A percentile compares a stretch with the other conserved stretches of the same genome.
These are phyloP conservation scores for Campylomormyrus tamandua DNA, from an alignment of 2,113 vertebrate genomes.

Conservation along the genomic window DNA sequence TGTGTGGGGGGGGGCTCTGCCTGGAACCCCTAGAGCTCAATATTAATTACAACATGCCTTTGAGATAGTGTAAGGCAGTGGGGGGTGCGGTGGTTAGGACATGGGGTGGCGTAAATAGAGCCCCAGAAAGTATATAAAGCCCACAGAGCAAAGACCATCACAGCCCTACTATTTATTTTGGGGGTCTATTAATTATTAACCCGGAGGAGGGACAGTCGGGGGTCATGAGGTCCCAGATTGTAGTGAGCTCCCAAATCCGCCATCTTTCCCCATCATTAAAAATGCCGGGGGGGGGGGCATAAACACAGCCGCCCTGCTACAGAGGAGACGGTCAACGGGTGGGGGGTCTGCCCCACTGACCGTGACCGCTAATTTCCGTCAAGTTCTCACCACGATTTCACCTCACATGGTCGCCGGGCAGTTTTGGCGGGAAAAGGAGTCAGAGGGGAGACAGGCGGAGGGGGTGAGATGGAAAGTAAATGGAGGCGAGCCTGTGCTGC, in stretches of 20 bases:
- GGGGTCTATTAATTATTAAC: conserved; percentile 31
- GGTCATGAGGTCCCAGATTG: not conserved
- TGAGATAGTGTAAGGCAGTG: not conserved
- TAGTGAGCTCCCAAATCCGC: not conserved
- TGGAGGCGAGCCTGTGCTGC: too few species aligned
- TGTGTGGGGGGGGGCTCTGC: too few species aligned
- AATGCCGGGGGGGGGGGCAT: conserved; percentile 18
- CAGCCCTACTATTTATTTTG: conserved; percentile 34
- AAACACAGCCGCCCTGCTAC: conserved; percentile 20
- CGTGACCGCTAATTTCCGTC: not conserved
- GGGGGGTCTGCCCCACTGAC: not conserved
- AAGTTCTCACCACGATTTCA: not conserved
- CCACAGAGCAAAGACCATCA: not conserved
- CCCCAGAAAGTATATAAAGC: conserved; percentile 11
- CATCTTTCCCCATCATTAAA: not conserved
- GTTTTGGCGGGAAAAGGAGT: not conserved
- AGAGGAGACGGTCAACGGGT: not conserved
- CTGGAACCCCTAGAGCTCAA: conserved; percentile 2
- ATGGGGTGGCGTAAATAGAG: not conserved
- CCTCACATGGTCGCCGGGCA: not conserved
- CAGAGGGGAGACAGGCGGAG: not conserved
- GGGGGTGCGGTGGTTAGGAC: not conserved
- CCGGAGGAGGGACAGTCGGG: conserved; percentile 1
- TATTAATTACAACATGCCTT: conserved; percentile 25
- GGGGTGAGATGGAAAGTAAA: not conserved